A percentile compares a stretch with the other conserved stretches of the same genome.
These are phyloP conservation scores for Odontothrips loti DNA, from an alignment of 2,888 invertebrate species.

Conservation along the genomic window DNA sequence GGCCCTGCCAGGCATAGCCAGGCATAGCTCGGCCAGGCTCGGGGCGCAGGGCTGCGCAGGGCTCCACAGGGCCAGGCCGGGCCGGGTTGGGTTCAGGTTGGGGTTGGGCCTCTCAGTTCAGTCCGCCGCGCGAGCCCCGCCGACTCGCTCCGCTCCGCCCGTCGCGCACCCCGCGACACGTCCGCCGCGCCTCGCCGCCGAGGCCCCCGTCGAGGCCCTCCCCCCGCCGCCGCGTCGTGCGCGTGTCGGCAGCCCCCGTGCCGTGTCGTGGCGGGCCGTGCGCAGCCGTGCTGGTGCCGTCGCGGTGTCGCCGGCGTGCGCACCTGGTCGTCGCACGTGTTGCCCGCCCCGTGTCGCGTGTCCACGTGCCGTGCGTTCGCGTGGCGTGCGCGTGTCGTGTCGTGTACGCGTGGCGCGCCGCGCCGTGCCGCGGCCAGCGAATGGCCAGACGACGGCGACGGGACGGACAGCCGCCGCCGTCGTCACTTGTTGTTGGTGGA, in stretches of 20 bases:
- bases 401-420: not conserved
- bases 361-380: not conserved
- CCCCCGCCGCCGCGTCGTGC: no score
- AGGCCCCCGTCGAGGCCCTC: no score
- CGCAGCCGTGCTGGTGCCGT: no score
- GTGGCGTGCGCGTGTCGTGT: not conserved
- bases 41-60: no score
- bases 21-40: not conserved
- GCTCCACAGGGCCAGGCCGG: no score
- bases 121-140: not conserved
- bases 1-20: not conserved
- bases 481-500: not conserved
- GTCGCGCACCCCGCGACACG: not conserved
- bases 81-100: no score
- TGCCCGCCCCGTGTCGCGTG: not conserved
- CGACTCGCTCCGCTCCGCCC: not conserved
- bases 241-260: no score
- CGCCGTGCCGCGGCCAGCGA: not conserved
- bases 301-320: not conserved
- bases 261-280: no score
- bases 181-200: not conserved
- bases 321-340: no score
- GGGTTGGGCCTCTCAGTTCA: no score
- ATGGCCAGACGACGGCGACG: not conserved
- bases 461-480: not conserved